Base-by-base conservation (phyloP, 2,888 invertebrate genomes). In the Seira ritae region DNA sequence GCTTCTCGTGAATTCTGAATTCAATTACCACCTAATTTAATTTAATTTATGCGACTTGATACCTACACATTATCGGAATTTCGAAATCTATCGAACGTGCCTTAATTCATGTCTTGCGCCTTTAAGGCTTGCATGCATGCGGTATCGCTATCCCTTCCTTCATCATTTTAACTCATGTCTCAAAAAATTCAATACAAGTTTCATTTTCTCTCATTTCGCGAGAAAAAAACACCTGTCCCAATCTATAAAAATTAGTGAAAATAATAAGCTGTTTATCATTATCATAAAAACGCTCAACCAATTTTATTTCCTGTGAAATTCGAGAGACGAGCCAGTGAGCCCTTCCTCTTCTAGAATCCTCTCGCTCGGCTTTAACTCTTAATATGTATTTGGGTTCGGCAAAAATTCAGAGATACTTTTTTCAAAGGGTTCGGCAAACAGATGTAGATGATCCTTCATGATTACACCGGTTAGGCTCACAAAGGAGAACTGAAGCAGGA, bases 1-100 rank as follows among this genome's bases (percentile, higher is more conserved):
- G n/a, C n/a, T n/a, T n/a, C n/a, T n/a, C n/a, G n/a, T n/a, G n/a
- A 31, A 55, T 55, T 55, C 17, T 17, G 55, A n/a, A 62, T 62
- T 62, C 62, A 62, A 62, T 62, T 62, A 62, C 62, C 22, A 22
- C 62, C 62, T 62, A 62, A 62, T 62, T 62, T 62, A 55, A 55
- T 62, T 20, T 62, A 62, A 62, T 20, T 20, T 62, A 62, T 62
- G 19, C 62, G 62, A 62, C 8, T 62, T 62, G 62, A 62, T 20
- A 42, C n/a, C n/a, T 42, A 42, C 12, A 62, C 22, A 62, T 8
- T 62, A 62, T 62, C 10, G 19, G n/a, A 1, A 8, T 22, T 20
- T 62, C 31, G 8, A 31, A 31, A 31, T 31, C 19, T 4, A 20
- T 20, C 20, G 62, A 20, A 22, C 62, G 60, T 60, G 17, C 60